Percentiles rank a stretch among this genome's conserved stretches.
phyloP scores from a whole-genome alignment of 2,888 invertebrate species.

The Drosophila multiciliata region DNA sequence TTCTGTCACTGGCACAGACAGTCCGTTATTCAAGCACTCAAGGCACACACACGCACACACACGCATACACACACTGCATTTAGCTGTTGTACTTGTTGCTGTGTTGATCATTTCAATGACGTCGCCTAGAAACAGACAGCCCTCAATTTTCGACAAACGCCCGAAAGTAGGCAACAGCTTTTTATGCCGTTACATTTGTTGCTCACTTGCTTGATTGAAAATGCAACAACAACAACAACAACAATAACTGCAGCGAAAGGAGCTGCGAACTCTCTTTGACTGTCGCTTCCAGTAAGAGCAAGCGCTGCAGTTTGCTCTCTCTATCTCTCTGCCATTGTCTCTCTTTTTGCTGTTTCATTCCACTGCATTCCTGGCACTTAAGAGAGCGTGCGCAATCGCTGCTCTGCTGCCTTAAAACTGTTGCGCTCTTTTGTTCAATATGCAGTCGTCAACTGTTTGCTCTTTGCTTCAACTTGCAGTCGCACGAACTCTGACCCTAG shows the following conservation, averaged over 20 bases:
- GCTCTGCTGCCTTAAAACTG: conserved; percentile 23
- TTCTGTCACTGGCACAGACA: conserved; percentile 27
- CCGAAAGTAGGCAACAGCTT: conserved; percentile 33
- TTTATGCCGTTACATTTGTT: conserved; percentile 34
- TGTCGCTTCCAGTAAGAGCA: conserved; percentile 67
- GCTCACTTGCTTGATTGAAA: conserved; percentile 28
- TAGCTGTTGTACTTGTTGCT: conserved; percentile 43
- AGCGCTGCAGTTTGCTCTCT: conserved; percentile 15
- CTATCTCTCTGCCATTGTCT: not conserved
- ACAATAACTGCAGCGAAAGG: not conserved
- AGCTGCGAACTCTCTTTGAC: conserved; percentile 44
- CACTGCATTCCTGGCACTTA: conserved; percentile 32
- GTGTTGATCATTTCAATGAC: conserved; percentile 32
- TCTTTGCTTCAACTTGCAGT: conserved; percentile 51
- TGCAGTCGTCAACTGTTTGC: conserved; percentile 13
- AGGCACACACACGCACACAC: conserved; percentile 15
- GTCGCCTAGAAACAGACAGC: conserved; percentile 38
- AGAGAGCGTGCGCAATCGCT: conserved; percentile 5
- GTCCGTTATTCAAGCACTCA: conserved; percentile 20
- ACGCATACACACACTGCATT: conserved; percentile 29
- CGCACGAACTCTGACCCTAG: conserved; percentile 68
- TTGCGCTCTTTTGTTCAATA: conserved; percentile 18
- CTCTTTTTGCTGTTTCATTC: conserved; percentile 28
- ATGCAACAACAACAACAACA: conserved; percentile 10
- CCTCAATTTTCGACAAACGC: conserved; percentile 30